These are phyloP conservation scores for Cariama cristata DNA, from an alignment of 2,113 vertebrate species.

Conservation along the genomic window DNA sequence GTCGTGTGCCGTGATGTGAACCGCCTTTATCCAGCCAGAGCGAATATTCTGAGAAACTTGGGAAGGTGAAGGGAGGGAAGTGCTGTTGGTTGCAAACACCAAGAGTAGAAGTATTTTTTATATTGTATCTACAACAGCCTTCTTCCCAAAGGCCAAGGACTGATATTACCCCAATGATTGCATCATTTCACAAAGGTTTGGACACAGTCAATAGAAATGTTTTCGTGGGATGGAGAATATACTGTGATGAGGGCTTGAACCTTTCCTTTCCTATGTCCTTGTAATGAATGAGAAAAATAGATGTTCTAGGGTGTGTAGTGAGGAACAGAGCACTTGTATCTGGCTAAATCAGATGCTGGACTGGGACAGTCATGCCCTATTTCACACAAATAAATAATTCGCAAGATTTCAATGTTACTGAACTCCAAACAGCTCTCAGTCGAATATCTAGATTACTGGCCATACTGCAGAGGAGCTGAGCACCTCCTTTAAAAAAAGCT, in stretches of 20 bases:
- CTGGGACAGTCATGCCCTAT: neutral
- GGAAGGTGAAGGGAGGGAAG: neutral
- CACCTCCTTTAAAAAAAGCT: neutral
- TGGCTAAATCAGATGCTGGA: neutral
- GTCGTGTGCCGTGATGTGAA: fast-evolving
- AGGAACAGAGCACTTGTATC: neutral
- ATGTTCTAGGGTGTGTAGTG: neutral
- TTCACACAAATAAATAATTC: neutral
- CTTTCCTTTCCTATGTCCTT: neutral
- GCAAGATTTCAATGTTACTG: neutral
- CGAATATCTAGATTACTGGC: neutral
- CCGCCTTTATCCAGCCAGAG: neutral
- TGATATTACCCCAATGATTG: neutral
- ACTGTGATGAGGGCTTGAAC: neutral
- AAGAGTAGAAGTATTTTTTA: neutral
- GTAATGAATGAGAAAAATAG: neutral
- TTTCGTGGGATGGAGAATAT: neutral
- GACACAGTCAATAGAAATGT: neutral
- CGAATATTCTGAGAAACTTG: neutral
- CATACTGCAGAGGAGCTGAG: neutral
- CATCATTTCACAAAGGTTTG: neutral
- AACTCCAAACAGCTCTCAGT: neutral
- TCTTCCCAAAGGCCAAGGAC: neutral
- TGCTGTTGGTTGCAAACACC: neutral
- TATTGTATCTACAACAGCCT: neutral